phyloP scores from a whole-genome alignment of 2,888 invertebrate genomes.

The Eubasilissa splendida region DNA sequence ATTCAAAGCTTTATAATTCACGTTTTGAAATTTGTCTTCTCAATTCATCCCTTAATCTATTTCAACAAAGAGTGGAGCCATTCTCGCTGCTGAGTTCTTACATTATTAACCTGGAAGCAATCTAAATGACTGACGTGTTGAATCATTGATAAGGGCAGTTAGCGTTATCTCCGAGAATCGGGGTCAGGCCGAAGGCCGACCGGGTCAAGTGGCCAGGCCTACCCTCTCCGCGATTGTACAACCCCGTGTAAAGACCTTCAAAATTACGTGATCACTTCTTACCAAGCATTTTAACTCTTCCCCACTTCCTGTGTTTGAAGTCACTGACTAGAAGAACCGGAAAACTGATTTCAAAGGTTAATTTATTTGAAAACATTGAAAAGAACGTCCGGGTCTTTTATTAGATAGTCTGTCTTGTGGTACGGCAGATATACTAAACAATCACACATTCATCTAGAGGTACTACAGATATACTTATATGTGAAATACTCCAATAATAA shows the following conservation, averaged over 20 bases:
- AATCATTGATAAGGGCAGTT: slow-evolving; percentile 33
- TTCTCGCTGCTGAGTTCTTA: slow-evolving; percentile 9
- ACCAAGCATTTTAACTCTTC: neutral
- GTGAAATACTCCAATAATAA: too few species aligned
- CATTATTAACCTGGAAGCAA: neutral
- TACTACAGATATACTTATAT: too few species aligned
- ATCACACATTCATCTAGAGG: too few species aligned
- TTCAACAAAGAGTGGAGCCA: too few species aligned
- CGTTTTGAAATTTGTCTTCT: too few species aligned
- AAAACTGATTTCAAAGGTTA: slow-evolving; percentile 11
- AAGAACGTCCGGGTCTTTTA: neutral
- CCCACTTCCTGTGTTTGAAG: neutral
- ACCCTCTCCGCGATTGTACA: neutral
- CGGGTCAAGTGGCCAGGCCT: neutral
- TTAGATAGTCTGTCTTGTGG: too few species aligned
- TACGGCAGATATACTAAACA: too few species aligned
- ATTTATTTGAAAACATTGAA: slow-evolving; percentile 40
- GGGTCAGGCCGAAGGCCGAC: neutral
- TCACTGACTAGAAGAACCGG: slow-evolving; percentile 15
- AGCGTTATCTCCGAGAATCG: neutral
- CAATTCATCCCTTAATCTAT: too few species aligned
- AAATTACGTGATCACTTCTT: slow-evolving; percentile 13
- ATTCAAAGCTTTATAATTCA: too few species aligned
- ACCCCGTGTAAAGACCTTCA: neutral
- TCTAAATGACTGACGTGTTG: slow-evolving; percentile 24